These are phyloP conservation scores for Taeniopygia guttata DNA, from an alignment of 2,797 vertebrate genomes.

Conservation along the genomic window DNA sequence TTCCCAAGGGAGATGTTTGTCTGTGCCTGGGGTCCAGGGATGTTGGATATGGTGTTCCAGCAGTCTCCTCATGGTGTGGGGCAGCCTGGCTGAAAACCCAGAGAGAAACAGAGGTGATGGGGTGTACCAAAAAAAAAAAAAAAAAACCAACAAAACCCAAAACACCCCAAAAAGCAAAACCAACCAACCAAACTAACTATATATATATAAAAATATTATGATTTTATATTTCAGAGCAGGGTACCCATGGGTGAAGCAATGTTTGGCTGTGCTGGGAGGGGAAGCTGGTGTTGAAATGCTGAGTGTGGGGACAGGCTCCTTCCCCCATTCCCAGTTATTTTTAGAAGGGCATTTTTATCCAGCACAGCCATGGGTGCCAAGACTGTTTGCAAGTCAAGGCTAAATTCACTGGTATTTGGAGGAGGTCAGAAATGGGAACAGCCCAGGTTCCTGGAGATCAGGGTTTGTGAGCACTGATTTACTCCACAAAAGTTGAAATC, in stretches of 20 bases:
- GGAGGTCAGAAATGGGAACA: not conserved
- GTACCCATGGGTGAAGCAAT: not conserved
- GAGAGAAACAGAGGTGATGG: not conserved
- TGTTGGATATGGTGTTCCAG: rapidly evolving
- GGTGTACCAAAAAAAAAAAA: not conserved
- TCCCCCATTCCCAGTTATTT: not conserved
- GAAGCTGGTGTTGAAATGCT: not conserved
- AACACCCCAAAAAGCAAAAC: too few relatives aligned
- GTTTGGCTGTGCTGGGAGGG: not conserved
- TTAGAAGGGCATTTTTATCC: not conserved
- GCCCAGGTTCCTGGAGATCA: not conserved
- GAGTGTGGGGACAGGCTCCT: not conserved
- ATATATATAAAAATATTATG: too few relatives aligned
- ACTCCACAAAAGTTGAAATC: not conserved
- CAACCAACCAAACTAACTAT: too few relatives aligned
- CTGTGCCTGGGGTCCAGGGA: rapidly evolving
- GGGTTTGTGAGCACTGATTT: not conserved
- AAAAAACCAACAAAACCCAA: too few relatives aligned
- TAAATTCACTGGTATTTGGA: not conserved
- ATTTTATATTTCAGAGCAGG: not conserved
- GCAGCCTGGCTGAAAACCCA: not conserved
- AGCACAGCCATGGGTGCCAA: not conserved
- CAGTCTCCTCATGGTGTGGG: not conserved
- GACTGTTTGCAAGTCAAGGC: not conserved
- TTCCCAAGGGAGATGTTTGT: not conserved